Percentiles rank a stretch among this genome's conserved stretches.
Conservation (phyloP, 2,113 vertebrate genomes). For the Leuciscus idus region DNA sequence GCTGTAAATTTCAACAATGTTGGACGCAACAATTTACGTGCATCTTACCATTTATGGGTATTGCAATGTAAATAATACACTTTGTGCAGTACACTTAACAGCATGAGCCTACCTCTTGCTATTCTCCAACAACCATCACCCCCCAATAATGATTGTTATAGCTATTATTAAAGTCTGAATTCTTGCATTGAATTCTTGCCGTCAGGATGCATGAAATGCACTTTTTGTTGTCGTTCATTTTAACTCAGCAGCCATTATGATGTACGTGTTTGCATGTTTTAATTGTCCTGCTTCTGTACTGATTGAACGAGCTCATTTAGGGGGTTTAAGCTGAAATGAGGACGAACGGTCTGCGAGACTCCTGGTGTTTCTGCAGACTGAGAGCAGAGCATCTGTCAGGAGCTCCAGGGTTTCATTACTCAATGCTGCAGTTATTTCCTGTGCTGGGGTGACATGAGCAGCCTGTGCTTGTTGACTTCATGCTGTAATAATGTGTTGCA, state of each 20-base stretch:
- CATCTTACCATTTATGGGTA: too few relatives aligned
- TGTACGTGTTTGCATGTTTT: not conserved
- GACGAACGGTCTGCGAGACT: not conserved
- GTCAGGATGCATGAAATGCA: not conserved
- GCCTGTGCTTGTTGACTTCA: constrained; percentile 8
- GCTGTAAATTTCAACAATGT: too few relatives aligned
- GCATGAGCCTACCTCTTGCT: too few relatives aligned
- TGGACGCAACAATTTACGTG: too few relatives aligned
- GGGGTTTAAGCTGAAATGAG: not conserved
- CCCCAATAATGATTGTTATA: too few relatives aligned
- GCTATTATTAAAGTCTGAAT: not conserved
- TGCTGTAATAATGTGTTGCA: not conserved
- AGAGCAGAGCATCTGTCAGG: constrained; percentile 39
- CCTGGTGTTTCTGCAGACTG: not conserved
- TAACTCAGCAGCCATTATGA: not conserved
- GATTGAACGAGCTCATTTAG: not conserved
- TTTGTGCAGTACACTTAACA: too few relatives aligned
- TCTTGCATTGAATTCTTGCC: not conserved
- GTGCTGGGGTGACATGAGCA: constrained; percentile 42
- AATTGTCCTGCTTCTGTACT: not conserved
- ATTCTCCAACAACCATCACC: too few relatives aligned
- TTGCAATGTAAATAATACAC: too few relatives aligned
- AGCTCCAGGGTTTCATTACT: constrained; percentile 56
- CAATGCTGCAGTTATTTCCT: constrained; percentile 62
- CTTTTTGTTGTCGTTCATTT: not conserved